Evolutionary conservation across 2,797 vertebrate species (phyloP).

Genomic region (Lophius americanus): DNA sequence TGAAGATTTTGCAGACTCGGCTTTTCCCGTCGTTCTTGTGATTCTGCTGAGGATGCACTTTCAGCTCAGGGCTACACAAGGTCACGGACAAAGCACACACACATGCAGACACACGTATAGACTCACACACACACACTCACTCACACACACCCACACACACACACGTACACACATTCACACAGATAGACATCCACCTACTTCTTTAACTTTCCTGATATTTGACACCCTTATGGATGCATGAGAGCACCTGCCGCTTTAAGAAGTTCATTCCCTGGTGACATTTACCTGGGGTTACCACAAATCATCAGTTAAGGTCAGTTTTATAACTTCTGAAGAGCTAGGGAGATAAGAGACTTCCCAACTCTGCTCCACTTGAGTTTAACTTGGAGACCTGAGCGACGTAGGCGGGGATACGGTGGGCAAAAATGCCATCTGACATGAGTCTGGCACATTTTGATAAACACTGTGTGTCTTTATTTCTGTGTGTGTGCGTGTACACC

Average conservation of each 20-base stretch:
- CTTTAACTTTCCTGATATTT: constrained; percentile 64
- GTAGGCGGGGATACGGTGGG: constrained; percentile 18
- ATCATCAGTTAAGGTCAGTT: constrained; percentile 66
- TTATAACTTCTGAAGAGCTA: constrained; percentile 46
- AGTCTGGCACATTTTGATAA: constrained; percentile 30
- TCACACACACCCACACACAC: constrained; percentile 10
- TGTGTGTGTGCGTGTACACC: too few relatives aligned
- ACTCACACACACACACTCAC: constrained; percentile 12
- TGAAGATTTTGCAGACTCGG: constrained; percentile 72
- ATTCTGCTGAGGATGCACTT: constrained; percentile 76
- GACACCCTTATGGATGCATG: constrained; percentile 37
- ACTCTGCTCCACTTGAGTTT: not conserved
- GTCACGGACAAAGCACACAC: constrained; percentile 65
- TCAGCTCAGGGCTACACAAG: constrained; percentile 67
- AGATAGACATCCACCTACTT: constrained; percentile 7
- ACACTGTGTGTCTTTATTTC: not conserved
- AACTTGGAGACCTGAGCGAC: not conserved
- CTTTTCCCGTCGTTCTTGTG: constrained; percentile 50
- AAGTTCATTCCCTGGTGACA: constrained; percentile 60
- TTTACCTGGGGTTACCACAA: constrained; percentile 66
- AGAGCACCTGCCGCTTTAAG: constrained; percentile 47
- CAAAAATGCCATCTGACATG: constrained; percentile 26
- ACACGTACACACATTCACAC: constrained; percentile 7
- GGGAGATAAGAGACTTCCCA: constrained; percentile 10
- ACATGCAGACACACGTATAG: constrained; percentile 10